Percentiles rank a stretch among this genome's conserved stretches.
These are phyloP conservation scores for Sebastiscus albofasciatus DNA, from an alignment of 2,797 vertebrate species.

Conservation along the genomic window DNA sequence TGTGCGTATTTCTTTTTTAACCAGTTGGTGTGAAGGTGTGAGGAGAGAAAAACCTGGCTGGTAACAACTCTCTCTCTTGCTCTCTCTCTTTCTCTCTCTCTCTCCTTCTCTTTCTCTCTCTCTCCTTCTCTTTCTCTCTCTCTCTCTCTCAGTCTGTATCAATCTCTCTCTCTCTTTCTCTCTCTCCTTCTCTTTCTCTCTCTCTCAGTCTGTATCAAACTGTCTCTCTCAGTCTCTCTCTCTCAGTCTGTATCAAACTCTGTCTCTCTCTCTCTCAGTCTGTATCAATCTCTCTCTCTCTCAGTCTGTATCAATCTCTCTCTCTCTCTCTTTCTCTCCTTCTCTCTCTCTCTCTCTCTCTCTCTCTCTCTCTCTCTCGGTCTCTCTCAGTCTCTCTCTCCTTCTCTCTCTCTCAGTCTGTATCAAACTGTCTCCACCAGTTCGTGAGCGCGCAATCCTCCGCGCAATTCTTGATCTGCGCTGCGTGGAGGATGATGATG, in stretches of 20 bases:
- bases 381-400: neutral
- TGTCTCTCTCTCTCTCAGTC: neutral
- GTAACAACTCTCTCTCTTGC: neutral
- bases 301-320: too few relatives aligned
- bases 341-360: neutral
- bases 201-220: neutral
- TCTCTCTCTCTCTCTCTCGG: neutral
- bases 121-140: too few relatives aligned
- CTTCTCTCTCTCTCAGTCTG: neutral
- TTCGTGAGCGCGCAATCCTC: conserved; percentile 58
- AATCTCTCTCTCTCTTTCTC: too few relatives aligned
- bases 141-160: too few relatives aligned
- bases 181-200: neutral
- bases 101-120: too few relatives aligned
- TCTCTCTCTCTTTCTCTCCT: neutral
- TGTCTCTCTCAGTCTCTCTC: neutral
- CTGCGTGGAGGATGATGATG: conserved; percentile 59
- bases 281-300: neutral
- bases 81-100: accelerated
- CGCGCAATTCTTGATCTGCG: conserved; percentile 60
- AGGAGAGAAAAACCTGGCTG: neutral
- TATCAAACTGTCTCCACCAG: conserved; percentile 34
- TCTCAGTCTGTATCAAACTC: accelerated
- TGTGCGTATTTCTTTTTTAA: neutral
- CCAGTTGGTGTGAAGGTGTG: conserved; percentile 6